A percentile compares a stretch with the other conserved stretches of the same genome.
These are phyloP conservation scores for Bos javanicus DNA, from an alignment of 2,113 vertebrate species.

Conservation along the genomic window DNA sequence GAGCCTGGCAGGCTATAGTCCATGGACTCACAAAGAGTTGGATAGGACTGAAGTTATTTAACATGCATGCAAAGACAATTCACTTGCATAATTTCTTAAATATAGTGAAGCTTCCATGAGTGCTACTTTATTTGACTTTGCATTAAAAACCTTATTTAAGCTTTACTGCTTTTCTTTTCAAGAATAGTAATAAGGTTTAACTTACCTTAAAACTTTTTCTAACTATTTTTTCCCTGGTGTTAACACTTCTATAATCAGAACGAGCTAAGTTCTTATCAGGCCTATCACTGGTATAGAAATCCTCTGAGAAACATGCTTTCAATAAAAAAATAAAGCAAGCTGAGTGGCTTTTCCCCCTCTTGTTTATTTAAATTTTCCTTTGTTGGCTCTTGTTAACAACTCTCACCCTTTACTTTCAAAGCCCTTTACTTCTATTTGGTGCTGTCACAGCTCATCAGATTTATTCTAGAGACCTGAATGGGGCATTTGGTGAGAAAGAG, in stretches of 20 bases:
- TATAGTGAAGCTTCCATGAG: neutral
- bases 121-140: neutral
- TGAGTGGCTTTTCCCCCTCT: neutral
- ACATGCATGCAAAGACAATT: neutral
- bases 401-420: neutral
- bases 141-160: conserved; percentile 41
- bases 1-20: neutral
- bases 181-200: conserved; percentile 21
- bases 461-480: conserved; percentile 18
- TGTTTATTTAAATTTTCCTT: conserved; percentile 37
- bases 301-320: neutral
- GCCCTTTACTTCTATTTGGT: conserved; percentile 20
- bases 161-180: conserved; percentile 14
- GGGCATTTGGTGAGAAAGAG: neutral
- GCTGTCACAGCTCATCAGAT: conserved; percentile 26
- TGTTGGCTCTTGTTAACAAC: conserved; percentile 19
- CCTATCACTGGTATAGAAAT: neutral
- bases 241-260: conserved; percentile 33
- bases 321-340: conserved; percentile 23
- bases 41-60: neutral
- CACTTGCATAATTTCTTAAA: neutral
- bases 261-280: neutral
- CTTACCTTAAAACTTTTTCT: conserved; percentile 13
- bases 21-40: neutral
- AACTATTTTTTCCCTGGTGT: neutral